Evolutionary conservation across 2,797 vertebrate species (phyloP).

Genomic region (Phaenicophaeus curvirostris): DNA sequence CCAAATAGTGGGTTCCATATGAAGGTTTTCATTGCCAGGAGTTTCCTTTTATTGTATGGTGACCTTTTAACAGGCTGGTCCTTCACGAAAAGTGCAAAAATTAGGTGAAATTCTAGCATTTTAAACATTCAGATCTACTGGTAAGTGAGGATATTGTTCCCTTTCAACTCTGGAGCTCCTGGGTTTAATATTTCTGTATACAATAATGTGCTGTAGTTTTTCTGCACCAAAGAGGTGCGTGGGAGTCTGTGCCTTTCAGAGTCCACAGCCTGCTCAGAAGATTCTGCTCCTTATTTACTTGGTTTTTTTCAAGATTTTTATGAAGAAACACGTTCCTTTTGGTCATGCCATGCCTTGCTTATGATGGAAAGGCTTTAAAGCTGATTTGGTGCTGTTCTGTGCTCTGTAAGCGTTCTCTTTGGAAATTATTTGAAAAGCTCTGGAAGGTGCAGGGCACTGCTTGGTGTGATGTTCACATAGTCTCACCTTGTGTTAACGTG

Average conservation of each 20-base stretch:
- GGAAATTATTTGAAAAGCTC: background rate
- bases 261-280: background rate
- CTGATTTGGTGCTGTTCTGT: background rate
- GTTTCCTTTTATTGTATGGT: background rate
- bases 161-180: background rate
- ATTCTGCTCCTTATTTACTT: background rate
- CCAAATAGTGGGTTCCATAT: fast-evolving
- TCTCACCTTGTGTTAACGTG: background rate
- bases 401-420: background rate
- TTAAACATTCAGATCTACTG: background rate
- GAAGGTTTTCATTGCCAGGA: background rate
- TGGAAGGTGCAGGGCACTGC: background rate
- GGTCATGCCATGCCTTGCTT: background rate
- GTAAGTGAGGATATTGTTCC: background rate
- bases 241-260: background rate
- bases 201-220: background rate
- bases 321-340: background rate
- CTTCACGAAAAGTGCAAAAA: background rate
- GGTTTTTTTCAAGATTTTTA: background rate
- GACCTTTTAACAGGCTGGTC: background rate
- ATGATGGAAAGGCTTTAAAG: background rate
- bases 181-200: background rate
- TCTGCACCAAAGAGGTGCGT: background rate
- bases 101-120: background rate
- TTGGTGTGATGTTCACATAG: background rate